A percentile compares a stretch with the other conserved stretches of the same genome.
phyloP scores from a whole-genome alignment of 2,113 vertebrate species.

The Rhinolophus ferrumequinum region DNA sequence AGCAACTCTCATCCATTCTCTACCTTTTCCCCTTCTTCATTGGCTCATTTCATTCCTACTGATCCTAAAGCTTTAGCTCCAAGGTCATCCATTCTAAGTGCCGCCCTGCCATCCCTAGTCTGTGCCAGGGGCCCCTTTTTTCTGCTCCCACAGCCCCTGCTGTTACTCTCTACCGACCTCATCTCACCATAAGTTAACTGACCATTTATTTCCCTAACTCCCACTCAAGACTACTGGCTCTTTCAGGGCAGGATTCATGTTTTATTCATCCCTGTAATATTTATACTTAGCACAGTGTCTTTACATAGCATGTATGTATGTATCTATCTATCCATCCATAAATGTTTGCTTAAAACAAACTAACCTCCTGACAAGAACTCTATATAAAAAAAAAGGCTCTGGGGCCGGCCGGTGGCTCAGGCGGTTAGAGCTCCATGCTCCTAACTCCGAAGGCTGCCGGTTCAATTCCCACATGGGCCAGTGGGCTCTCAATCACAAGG shows the following conservation, averaged over 20 bases:
- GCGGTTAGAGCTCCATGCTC: too few relatives aligned
- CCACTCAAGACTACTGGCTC: neutral
- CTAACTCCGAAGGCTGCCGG: too few relatives aligned
- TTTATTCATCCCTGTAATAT: neutral
- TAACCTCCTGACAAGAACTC: neutral
- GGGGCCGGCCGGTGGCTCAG: too few relatives aligned
- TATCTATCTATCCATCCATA: neutral
- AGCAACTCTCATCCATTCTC: neutral
- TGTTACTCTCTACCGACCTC: neutral
- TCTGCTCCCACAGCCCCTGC: neutral
- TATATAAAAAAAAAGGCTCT: neutral
- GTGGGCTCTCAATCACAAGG: too few relatives aligned
- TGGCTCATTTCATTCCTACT: neutral
- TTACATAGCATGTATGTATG: neutral
- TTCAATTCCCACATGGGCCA: too few relatives aligned
- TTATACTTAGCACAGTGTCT: neutral
- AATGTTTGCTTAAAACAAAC: conserved; percentile 24
- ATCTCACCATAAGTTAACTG: neutral
- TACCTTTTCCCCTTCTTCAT: neutral
- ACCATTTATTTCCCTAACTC: neutral
- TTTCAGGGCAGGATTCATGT: neutral
- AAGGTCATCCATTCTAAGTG: neutral
- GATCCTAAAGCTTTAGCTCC: neutral
- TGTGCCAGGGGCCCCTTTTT: neutral
- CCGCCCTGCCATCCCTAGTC: neutral